Percentiles rank a stretch among this genome's conserved stretches.
These are phyloP conservation scores for Conopomorpha cramerella DNA, from an alignment of 1,140 invertebrate genomes.

Conservation along the genomic window DNA sequence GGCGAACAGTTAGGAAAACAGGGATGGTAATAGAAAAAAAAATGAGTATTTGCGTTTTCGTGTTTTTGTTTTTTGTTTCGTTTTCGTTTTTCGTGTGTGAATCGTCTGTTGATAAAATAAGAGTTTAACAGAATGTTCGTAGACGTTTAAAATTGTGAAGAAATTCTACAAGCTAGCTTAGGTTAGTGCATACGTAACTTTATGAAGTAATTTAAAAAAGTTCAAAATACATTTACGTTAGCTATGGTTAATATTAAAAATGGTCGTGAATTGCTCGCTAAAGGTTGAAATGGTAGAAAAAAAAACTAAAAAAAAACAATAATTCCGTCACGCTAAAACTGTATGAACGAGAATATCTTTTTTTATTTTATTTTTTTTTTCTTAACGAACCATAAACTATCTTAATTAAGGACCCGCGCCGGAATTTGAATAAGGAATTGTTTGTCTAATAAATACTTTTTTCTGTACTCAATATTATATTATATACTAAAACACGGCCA, in stretches of 20 bases:
- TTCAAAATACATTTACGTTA: conserved; percentile 18
- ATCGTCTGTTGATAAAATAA: no score
- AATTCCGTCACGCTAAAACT: not conserved
- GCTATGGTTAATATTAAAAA: conserved; percentile 11
- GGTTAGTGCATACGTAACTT: conserved; percentile 31
- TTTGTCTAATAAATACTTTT: conserved; percentile 16
- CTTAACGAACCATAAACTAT: no score
- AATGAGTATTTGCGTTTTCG: no score
- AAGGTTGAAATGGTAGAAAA: no score
- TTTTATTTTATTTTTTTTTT: no score
- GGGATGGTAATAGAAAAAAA: conserved; percentile 50
- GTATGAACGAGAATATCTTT: no score
- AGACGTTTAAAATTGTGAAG: no score
- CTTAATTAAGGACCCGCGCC: no score
- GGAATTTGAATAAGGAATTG: conserved; percentile 53
- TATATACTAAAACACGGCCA: conserved; percentile 22
- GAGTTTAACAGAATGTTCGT: no score
- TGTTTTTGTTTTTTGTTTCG: not conserved
- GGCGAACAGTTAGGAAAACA: conserved; percentile 56
- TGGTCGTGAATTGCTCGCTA: conserved; percentile 32
- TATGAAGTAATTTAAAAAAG: conserved; percentile 13
- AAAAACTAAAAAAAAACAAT: conserved; percentile 22
- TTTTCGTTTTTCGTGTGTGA: conserved; percentile 46
- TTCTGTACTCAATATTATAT: conserved; percentile 28
- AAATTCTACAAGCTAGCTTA: conserved; percentile 42